Conservation (phyloP, 1,140 invertebrate genomes). For the Acromyrmex charruanus region DNA sequence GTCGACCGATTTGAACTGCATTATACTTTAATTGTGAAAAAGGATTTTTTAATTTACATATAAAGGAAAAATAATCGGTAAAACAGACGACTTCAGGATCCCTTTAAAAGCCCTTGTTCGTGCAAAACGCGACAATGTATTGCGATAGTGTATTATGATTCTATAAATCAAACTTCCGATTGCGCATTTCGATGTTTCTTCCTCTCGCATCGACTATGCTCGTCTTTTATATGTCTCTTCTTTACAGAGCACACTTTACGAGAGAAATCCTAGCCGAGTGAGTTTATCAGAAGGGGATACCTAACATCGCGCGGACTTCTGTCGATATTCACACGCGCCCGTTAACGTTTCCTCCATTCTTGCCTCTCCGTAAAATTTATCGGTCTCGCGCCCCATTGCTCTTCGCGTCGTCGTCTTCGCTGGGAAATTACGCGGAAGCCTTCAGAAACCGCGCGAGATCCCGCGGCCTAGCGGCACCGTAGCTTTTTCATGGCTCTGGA, state of each 20-base stretch:
- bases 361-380: slow-evolving; percentile 36
- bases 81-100: no score
- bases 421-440: slow-evolving; percentile 22
- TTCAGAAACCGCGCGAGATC: background rate
- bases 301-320: background rate
- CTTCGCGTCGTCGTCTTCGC: background rate
- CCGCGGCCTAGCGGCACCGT: background rate
- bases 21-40: no score
- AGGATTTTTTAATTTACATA: no score
- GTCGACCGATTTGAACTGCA: no score
- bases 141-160: background rate
- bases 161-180: slow-evolving; percentile 12
- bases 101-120: background rate
- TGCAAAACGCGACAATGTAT: background rate
- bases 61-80: no score
- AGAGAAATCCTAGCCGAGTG: background rate
- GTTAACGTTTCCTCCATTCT: slow-evolving; percentile 15
- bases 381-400: slow-evolving; percentile 27
- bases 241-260: background rate
- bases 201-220: background rate
- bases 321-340: background rate
- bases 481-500: background rate
- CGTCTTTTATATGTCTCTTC: background rate
- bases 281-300: slow-evolving; percentile 14
- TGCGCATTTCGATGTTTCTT: background rate